Evolutionary conservation across 92 coral and sea anemone genomes (phyloP), one percentile per base, ranked within the genome.

Genomic region (Epizoanthus ramosus): DNA sequence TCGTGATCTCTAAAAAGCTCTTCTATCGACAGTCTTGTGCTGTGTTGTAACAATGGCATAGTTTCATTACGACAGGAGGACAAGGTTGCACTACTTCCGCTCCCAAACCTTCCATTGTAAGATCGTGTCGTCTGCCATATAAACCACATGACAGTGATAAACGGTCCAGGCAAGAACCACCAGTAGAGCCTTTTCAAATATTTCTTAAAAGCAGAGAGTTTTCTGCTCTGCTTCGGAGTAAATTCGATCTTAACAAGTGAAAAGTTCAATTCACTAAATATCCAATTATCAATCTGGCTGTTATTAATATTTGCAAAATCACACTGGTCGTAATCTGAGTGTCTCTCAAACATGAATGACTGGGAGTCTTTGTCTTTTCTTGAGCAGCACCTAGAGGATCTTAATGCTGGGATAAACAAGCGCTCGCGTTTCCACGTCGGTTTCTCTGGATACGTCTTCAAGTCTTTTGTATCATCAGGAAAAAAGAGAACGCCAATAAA

Each of bases 341-440:
- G 54, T 16, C 14, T 50, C 54, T 50, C 14, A 50, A 50, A 50
- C 54, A 13, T 50, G 14, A 50, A 50, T 6, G 54, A 12, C 3
- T 2, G 14, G 2, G 54, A 50, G 54, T 50, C 15, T 50, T 50
- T 12, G 16, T 50, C 54, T 50, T 50, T 50, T 50, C 0, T 13
- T 50, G 15, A 50, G 14, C 54, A 0, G 54, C 52, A 70, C 15
- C 3, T 2, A n/a, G 35, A 41, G 18, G 57, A 25, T 41, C 6
- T 10, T 13, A 71, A 50, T n/a, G 52, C 76, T 9, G 76, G 76
- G 52, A 71, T 50, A 8, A 71, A 71, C 18, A 71, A 43, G 7
- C 52, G 57, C 60, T 71, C 54, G 7, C 54, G 18, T 45, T 28
- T 19, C 19, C 21, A 7, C 28, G 22, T 12, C 23, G 21, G 21